A percentile compares a stretch with the other conserved stretches of the same genome.
Conservation (phyloP, 1,140 invertebrate species). For the Medauroidea extradentata region DNA sequence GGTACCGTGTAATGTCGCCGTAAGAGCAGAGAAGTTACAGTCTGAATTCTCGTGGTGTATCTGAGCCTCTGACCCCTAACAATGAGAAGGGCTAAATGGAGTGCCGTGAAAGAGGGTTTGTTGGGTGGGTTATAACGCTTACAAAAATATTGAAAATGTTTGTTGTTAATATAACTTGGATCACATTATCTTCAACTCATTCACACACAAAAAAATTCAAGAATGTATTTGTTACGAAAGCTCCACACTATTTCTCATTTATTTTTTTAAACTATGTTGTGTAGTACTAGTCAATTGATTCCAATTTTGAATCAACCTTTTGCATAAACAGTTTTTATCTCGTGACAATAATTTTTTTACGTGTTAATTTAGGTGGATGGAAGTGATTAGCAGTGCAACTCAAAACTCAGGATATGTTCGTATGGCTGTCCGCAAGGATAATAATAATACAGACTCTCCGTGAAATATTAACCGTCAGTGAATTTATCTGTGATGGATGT, state of each 20-base stretch:
- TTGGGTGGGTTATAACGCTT: too few species aligned
- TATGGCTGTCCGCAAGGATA: conserved; percentile 31
- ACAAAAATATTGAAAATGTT: too few species aligned
- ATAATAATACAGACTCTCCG: conserved; percentile 3
- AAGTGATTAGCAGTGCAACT: conserved; percentile 68
- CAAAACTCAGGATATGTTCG: conserved; percentile 41
- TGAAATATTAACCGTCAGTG: background rate
- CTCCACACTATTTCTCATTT: background rate
- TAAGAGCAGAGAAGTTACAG: too few species aligned
- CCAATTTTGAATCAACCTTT: background rate
- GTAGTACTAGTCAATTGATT: background rate
- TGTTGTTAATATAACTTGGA: too few species aligned
- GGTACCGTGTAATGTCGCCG: too few species aligned
- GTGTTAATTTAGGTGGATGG: conserved; percentile 63
- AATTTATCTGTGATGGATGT: too few species aligned
- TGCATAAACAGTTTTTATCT: background rate
- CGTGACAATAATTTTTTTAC: background rate
- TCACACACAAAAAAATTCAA: background rate
- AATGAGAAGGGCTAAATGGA: too few species aligned
- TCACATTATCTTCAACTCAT: too few species aligned
- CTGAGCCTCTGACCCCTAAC: background rate
- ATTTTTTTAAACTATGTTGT: background rate
- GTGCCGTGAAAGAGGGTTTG: too few species aligned
- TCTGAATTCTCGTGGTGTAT: background rate
- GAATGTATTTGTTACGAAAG: background rate